A percentile compares a stretch with the other conserved stretches of the same genome.
phyloP scores from a whole-genome alignment of 2,888 invertebrate genomes.

The Drosophila hamatofila region DNA sequence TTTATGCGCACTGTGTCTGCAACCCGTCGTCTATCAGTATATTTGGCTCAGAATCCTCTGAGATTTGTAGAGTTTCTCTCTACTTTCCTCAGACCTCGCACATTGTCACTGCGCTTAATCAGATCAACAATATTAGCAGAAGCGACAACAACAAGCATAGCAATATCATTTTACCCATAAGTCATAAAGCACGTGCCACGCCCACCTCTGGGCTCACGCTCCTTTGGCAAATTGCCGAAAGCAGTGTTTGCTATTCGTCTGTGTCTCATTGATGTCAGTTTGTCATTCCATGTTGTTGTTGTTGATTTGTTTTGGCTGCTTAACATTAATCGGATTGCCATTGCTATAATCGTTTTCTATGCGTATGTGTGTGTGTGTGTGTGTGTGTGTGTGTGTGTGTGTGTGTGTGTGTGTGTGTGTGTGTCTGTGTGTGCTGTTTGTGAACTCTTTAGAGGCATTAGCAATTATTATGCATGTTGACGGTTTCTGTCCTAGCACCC shows the following conservation, averaged over 20 bases:
- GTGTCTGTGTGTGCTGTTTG: slow-evolving; percentile 22
- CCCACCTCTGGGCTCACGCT: neutral
- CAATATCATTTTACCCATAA: slow-evolving; percentile 29
- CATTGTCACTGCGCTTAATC: slow-evolving; percentile 48
- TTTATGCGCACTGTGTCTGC: slow-evolving; percentile 48
- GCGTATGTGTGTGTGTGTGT: slow-evolving; percentile 5
- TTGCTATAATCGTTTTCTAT: slow-evolving; percentile 43
- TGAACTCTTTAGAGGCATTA: slow-evolving; percentile 44
- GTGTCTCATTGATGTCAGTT: slow-evolving; percentile 24
- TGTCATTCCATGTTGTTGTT: too few relatives aligned
- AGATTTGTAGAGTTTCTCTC: slow-evolving; percentile 4
- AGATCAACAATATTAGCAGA: slow-evolving; percentile 39
- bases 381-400: slow-evolving; percentile 10
- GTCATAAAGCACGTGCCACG: slow-evolving; percentile 30
- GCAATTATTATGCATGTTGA: slow-evolving; percentile 41
- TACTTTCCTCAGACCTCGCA: slow-evolving; percentile 10
- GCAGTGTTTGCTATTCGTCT: slow-evolving; percentile 16
- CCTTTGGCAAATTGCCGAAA: slow-evolving; percentile 21
- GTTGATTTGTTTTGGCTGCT: slow-evolving; percentile 46
- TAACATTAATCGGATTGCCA: slow-evolving; percentile 62
- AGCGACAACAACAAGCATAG: slow-evolving; percentile 10
- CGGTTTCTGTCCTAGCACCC: slow-evolving; percentile 9
- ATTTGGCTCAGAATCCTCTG: neutral
- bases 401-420: slow-evolving; percentile 18
- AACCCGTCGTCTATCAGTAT: neutral